Evolutionary conservation across 2,888 invertebrate species (phyloP).

Genomic region (Tinea trinotella): DNA sequence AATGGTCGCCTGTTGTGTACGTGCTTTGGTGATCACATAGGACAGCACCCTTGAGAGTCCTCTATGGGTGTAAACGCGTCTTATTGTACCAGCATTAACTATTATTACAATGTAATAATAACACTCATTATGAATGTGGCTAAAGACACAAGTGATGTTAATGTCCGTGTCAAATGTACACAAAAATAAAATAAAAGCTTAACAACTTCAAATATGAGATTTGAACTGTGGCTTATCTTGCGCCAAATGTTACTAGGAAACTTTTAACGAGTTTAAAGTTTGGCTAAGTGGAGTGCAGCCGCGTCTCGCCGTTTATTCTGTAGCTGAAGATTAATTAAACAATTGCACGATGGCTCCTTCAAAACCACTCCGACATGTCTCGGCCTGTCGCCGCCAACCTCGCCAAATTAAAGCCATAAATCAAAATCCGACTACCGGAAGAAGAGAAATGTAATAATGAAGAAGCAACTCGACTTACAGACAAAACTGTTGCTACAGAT

Average conservation of each 20-base stretch:
- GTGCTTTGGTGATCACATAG: conserved; percentile 47
- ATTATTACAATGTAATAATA: too few species aligned
- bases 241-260: conserved; percentile 70
- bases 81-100: background rate
- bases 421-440: conserved; percentile 65
- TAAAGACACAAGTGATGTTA: too few species aligned
- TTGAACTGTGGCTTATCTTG: conserved; percentile 69
- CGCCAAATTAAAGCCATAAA: conserved; percentile 71
- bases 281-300: conserved; percentile 64
- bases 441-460: conserved; percentile 58
- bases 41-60: conserved; percentile 46
- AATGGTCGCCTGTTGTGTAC: conserved; percentile 56
- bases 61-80: conserved; percentile 29
- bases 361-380: conserved; percentile 71
- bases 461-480: conserved; percentile 41
- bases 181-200: too few species aligned
- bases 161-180: too few species aligned
- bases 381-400: conserved; percentile 69
- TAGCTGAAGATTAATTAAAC: conserved; percentile 70
- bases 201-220: conserved; percentile 61
- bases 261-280: conserved; percentile 73
- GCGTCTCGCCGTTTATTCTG: conserved; percentile 38
- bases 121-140: too few species aligned
- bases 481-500: background rate
- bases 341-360: conserved; percentile 70